A percentile compares a stretch with the other conserved stretches of the same genome.
These are phyloP conservation scores for Helicoverpa zea DNA, from an alignment of 1,140 invertebrate genomes.

Conservation along the genomic window DNA sequence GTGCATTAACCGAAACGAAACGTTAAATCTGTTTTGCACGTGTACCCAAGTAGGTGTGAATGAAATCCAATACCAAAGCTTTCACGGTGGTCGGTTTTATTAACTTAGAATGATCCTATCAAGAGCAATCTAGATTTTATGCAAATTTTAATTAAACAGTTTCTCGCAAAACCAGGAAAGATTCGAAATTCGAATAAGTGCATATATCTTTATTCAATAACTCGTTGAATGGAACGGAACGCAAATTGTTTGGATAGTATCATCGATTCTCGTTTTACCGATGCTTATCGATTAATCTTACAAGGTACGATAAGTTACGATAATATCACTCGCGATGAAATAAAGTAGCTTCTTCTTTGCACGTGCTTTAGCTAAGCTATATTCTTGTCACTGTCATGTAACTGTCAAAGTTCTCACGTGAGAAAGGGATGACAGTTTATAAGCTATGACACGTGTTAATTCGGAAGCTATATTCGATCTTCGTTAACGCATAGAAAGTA, in stretches of 20 bases:
- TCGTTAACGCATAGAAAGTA: constrained; percentile 41
- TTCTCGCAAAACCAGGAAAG: background rate
- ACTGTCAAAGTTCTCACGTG: too few species aligned
- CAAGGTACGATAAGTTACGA: too few species aligned
- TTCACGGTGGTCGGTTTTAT: constrained; percentile 2
- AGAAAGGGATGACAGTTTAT: background rate
- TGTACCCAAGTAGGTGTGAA: background rate
- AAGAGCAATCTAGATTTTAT: background rate
- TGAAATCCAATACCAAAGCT: constrained; percentile 1
- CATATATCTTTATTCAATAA: background rate
- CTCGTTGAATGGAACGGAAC: background rate
- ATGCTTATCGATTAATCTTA: constrained; percentile 14
- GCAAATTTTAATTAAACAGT: background rate
- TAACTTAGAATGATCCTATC: background rate
- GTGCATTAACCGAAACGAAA: too few species aligned
- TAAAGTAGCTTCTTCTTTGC: too few species aligned
- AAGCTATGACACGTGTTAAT: background rate
- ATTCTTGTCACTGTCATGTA: too few species aligned
- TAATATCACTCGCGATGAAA: too few species aligned
- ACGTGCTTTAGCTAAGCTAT: too few species aligned
- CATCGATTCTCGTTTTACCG: background rate
- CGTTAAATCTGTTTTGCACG: background rate
- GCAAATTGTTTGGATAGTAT: constrained; percentile 15
- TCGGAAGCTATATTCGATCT: background rate
- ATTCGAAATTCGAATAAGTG: background rate